Conservation (phyloP, 2,113 vertebrate species). For the Ahaetulla prasina region DNA sequence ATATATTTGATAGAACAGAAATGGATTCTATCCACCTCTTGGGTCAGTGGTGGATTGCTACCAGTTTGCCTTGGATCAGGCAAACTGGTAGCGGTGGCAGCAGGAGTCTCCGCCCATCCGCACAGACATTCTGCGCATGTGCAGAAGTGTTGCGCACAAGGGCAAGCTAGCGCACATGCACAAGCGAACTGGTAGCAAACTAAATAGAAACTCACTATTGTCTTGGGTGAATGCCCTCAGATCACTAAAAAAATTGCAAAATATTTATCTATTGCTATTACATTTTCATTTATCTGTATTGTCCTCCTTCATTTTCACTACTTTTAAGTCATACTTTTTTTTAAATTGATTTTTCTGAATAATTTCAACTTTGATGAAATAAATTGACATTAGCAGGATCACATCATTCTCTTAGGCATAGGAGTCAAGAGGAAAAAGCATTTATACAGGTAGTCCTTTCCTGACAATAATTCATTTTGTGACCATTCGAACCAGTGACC, state of each 20-base stretch:
- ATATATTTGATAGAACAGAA: not conserved
- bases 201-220: too few species aligned
- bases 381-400: not conserved
- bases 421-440: not conserved
- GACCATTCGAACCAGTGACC: not conserved
- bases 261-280: not conserved
- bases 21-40: not conserved
- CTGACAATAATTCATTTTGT: not conserved
- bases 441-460: not conserved
- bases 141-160: too few species aligned
- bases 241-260: not conserved
- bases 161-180: too few species aligned
- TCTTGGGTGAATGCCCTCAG: not conserved
- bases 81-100: too few species aligned
- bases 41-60: too few species aligned
- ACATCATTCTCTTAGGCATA: not conserved
- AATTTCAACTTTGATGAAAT: not conserved
- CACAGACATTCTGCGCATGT: too few species aligned
- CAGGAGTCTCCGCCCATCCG: too few species aligned
- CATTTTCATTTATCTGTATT: not conserved
- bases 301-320: not conserved
- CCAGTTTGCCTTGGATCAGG: too few species aligned
- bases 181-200: too few species aligned
- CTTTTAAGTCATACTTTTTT: not conserved
- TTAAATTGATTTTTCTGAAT: not conserved